These are phyloP conservation scores for Sinohyriopsis cumingii DNA, from an alignment of 2,888 invertebrate genomes.

Conservation along the genomic window DNA sequence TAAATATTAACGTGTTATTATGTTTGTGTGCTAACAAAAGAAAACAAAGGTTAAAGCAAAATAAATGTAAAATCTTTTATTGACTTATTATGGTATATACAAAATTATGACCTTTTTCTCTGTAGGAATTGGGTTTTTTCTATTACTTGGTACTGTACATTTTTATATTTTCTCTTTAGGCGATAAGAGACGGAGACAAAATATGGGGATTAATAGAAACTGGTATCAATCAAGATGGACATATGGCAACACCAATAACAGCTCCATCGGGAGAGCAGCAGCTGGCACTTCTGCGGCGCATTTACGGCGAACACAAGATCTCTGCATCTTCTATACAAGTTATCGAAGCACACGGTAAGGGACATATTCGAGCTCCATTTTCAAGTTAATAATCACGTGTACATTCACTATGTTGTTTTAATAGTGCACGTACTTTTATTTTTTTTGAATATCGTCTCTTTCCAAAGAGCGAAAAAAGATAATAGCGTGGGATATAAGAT, in stretches of 20 bases:
- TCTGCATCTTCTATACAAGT: constrained; percentile 29
- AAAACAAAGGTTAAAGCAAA: too few relatives aligned
- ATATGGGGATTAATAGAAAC: constrained; percentile 41
- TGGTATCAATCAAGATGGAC: constrained; percentile 46
- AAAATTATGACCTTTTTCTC: too few relatives aligned
- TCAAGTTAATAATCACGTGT: background rate
- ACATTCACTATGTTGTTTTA: background rate
- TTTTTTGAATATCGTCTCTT: too few relatives aligned
- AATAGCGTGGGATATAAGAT: background rate
- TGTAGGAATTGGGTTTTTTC: too few relatives aligned
- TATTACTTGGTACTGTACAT: too few relatives aligned
- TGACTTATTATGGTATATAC: too few relatives aligned
- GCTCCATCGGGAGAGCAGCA: constrained; percentile 43
- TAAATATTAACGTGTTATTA: too few relatives aligned
- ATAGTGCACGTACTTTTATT: too few relatives aligned
- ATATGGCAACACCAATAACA: constrained; percentile 38
- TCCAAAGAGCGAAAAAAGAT: background rate
- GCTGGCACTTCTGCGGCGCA: constrained; percentile 19
- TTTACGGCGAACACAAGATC: constrained; percentile 23
- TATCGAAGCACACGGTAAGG: constrained; percentile 51
- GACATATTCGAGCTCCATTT: background rate
- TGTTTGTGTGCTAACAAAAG: too few relatives aligned
- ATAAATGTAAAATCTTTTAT: too few relatives aligned
- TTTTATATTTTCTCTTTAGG: constrained; percentile 17
- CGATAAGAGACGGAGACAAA: constrained; percentile 38